These are phyloP conservation scores for Spea bombifrons DNA, from an alignment of 2,113 vertebrate species.

Conservation along the genomic window DNA sequence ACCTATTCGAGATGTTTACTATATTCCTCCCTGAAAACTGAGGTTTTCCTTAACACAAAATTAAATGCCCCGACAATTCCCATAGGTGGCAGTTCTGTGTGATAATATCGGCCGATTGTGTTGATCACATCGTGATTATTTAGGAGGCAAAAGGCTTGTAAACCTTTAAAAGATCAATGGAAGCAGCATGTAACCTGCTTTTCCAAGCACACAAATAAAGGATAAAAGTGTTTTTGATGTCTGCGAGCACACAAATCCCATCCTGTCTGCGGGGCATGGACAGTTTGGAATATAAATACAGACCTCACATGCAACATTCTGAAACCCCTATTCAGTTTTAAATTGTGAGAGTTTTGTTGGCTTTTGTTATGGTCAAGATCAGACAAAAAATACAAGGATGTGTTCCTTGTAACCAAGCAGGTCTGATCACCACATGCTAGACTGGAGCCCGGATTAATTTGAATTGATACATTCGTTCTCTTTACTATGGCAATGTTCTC, in stretches of 20 bases:
- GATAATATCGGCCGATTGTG: too few species aligned
- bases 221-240: conserved; percentile 27
- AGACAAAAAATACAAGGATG: conserved; percentile 14
- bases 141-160: too few species aligned
- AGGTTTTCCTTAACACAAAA: too few species aligned
- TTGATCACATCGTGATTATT: too few species aligned
- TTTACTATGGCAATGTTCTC: too few species aligned
- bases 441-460: too few species aligned
- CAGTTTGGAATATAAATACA: conserved; percentile 21
- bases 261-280: conserved; percentile 17
- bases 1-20: too few species aligned
- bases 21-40: too few species aligned
- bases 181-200: neutral
- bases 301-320: neutral
- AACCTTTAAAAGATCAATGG: neutral
- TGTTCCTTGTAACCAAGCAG: neutral
- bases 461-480: too few species aligned
- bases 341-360: conserved; percentile 10
- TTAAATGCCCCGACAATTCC: too few species aligned
- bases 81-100: too few species aligned
- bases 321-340: conserved; percentile 21
- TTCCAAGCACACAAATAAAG: neutral
- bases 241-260: neutral
- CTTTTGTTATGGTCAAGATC: conserved; percentile 23
- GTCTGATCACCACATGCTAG: too few species aligned